A percentile compares a stretch with the other conserved stretches of the same genome.
These are phyloP conservation scores for Scopus umbretta DNA, from an alignment of 2,113 vertebrate species.

Conservation along the genomic window DNA sequence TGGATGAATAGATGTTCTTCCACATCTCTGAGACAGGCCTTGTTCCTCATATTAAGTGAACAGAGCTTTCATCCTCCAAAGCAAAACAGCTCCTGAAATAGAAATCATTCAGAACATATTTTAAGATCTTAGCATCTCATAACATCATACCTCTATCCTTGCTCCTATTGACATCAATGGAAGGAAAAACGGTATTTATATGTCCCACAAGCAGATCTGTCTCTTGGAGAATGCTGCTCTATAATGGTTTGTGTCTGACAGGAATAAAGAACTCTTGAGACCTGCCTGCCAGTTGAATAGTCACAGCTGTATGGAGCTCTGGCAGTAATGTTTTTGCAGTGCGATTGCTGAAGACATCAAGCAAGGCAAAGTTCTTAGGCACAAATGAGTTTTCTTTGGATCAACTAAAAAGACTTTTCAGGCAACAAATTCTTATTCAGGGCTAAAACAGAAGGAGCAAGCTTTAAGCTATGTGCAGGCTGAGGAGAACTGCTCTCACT, in stretches of 20 bases:
- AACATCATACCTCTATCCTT: slow-evolving; percentile 9
- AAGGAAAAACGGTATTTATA: slow-evolving; percentile 12
- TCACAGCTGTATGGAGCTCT: neutral
- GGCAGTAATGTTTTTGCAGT: neutral
- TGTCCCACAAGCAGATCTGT: neutral
- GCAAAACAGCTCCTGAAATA: slow-evolving; percentile 55
- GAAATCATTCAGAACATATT: slow-evolving; percentile 34
- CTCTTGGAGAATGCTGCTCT: neutral
- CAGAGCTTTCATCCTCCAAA: slow-evolving; percentile 52
- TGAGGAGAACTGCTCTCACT: neutral
- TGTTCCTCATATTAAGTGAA: slow-evolving; percentile 51
- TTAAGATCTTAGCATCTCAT: slow-evolving; percentile 45
- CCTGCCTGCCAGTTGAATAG: neutral
- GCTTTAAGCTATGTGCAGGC: neutral
- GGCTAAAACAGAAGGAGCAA: neutral
- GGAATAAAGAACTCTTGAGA: slow-evolving; percentile 19
- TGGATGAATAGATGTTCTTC: slow-evolving; percentile 44
- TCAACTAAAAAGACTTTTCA: neutral
- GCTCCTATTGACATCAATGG: slow-evolving; percentile 7
- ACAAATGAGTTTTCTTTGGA: neutral
- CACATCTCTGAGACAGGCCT: slow-evolving; percentile 50
- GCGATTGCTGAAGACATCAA: neutral
- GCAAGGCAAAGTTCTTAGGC: neutral
- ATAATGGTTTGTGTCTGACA: neutral
- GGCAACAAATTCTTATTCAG: neutral